These are phyloP conservation scores for Tenrec ecaudatus DNA, from an alignment of 2,113 vertebrate species.

Conservation along the genomic window DNA sequence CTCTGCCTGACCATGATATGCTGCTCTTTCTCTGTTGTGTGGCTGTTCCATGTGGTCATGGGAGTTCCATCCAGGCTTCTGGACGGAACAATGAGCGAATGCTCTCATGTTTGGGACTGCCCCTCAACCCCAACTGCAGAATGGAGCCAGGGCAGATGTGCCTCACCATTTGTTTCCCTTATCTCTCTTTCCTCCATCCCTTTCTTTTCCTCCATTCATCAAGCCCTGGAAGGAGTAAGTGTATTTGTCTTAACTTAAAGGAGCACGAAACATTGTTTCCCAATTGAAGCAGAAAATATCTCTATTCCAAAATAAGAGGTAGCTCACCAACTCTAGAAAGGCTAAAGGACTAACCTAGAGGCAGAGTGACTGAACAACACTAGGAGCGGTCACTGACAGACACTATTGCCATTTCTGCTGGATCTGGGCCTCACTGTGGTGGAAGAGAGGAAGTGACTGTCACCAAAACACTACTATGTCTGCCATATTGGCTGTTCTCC, in stretches of 20 bases:
- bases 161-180: background rate
- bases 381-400: no score
- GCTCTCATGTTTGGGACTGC: background rate
- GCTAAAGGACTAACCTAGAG: background rate
- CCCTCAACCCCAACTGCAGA: background rate
- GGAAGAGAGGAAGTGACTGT: no score
- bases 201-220: background rate
- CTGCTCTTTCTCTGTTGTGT: background rate
- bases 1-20: background rate
- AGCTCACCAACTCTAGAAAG: constrained; percentile 5
- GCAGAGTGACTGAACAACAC: no score
- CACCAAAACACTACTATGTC: background rate
- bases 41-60: background rate
- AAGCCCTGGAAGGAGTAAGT: background rate
- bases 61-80: background rate
- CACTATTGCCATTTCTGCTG: no score
- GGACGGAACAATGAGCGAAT: background rate
- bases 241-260: background rate
- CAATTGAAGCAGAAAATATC: constrained; percentile 30
- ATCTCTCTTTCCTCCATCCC: background rate
- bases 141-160: background rate
- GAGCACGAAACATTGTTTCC: background rate
- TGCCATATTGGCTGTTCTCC: background rate
- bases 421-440: no score
- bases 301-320: background rate